Evolutionary conservation across 1,140 invertebrate species (phyloP), one percentile per base, ranked within the genome.

Genomic region (Hylyphantes graminicola): DNA sequence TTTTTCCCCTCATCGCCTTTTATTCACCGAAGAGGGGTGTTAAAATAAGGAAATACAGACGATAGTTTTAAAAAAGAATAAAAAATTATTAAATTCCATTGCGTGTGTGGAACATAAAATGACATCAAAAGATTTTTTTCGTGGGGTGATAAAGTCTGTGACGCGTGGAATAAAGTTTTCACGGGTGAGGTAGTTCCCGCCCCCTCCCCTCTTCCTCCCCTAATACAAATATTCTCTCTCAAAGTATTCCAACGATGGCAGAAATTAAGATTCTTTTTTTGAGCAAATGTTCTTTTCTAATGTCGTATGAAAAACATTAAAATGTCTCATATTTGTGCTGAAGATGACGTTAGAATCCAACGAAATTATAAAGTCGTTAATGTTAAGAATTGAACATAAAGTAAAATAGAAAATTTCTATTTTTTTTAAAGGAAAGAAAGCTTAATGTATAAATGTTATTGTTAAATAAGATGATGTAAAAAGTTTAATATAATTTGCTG

Each of bases 11-110:
- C 21, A 68, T 21, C 59, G 35, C 35, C 12, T 15, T 55, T n/a
- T 17, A 11, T 17, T 15, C 15, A 15, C 11, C 13, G n/a, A 54
- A 15, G 53, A 57, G 50, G 13, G 55, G 67, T 63, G 67, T 64
- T 74, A 73, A 75, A 83, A 74, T 53, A 65, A 61, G 59, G 75
- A 83, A 75, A 54, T 74, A 83, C 65, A 63, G 50, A 54, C 51
- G 72, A 74, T 11, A 65, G 63, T 19, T 11, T 11, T 35, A 57
- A 21, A 59, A 48, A n/a, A 17, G 65, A 50, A 50, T 74, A 81
- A 75, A 83, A 83, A 83, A 83, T 83, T 48, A 83, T 83, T 83
- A 83, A 83, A 83, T 83, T 83, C 67, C 75, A 51, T 35, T 75
- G 80, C 70, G 50, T 83, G 59, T 75, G 70, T 83, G 65, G 75